Percentiles rank a stretch among this genome's conserved stretches.
These are phyloP conservation scores for Apogon hyalosoma DNA, from an alignment of 2,797 vertebrate species.

Conservation along the genomic window DNA sequence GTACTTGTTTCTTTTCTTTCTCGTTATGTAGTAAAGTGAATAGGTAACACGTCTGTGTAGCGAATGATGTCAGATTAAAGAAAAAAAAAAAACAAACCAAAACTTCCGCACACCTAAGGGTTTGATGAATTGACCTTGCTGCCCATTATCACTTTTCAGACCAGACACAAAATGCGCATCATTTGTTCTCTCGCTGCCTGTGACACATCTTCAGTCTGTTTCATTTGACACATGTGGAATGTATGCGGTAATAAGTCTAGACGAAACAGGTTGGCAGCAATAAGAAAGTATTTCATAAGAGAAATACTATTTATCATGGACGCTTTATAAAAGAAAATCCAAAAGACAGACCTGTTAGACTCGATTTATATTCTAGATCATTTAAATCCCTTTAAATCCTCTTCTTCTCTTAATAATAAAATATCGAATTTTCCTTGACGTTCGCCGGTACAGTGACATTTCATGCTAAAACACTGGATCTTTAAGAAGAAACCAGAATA, in stretches of 20 bases:
- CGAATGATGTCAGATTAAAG: conserved; percentile 15
- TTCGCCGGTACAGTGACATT: neutral
- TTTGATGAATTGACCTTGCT: conserved; percentile 41
- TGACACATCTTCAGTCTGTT: conserved; percentile 30
- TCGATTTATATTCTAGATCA: conserved; percentile 19
- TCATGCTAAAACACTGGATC: neutral
- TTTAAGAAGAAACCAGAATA: neutral
- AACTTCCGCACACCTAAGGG: conserved; percentile 3
- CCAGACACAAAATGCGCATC: conserved; percentile 32
- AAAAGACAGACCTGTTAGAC: conserved; percentile 22
- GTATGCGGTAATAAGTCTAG: conserved; percentile 39
- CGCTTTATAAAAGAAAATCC: conserved; percentile 13
- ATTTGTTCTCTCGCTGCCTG: conserved; percentile 43
- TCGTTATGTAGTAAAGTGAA: conserved; percentile 3
- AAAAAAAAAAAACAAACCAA: too few species aligned
- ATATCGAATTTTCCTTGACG: neutral
- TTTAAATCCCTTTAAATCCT: conserved; percentile 5
- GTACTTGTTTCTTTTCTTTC: conserved; percentile 9
- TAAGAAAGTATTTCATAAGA: conserved; percentile 20
- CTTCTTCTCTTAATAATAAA: conserved; percentile 6
- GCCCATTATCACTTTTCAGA: conserved; percentile 33
- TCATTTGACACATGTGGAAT: conserved; percentile 45
- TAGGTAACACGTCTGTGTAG: conserved; percentile 9
- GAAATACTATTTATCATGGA: conserved; percentile 9
- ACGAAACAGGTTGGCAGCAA: conserved; percentile 22